A percentile compares a stretch with the other conserved stretches of the same genome.
Conservation (phyloP, 1,140 invertebrate species). For the Aphelinus certus region DNA sequence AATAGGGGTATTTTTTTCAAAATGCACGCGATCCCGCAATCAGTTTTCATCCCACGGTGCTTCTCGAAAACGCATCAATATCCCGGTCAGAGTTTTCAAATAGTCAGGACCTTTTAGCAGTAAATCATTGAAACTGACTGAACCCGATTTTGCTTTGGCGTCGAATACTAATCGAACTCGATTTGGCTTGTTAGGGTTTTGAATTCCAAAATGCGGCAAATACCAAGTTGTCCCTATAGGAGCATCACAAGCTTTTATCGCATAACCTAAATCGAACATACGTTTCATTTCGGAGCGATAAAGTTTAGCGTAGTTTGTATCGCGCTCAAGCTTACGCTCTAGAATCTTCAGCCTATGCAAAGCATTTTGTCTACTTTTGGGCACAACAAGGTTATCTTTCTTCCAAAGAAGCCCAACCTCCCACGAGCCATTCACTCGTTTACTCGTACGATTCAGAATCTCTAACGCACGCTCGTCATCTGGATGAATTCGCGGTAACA, state of each 20-base stretch:
- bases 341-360: neutral
- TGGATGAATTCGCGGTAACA: too few species aligned
- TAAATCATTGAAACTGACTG: too few species aligned
- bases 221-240: neutral
- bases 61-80: too few species aligned
- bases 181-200: neutral
- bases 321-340: neutral
- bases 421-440: neutral
- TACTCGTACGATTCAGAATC: neutral
- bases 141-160: too few species aligned
- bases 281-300: neutral
- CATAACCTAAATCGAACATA: neutral
- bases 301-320: neutral
- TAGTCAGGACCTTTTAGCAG: too few species aligned
- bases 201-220: slow-evolving; percentile 1
- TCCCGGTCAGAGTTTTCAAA: too few species aligned
- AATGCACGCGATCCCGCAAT: too few species aligned
- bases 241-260: neutral
- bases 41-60: too few species aligned
- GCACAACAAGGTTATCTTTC: neutral
- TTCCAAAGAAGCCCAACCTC: neutral
- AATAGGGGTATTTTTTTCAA: too few species aligned
- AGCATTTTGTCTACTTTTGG: neutral
- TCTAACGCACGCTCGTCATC: neutral
- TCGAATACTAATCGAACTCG: neutral